These are phyloP conservation scores for Gymnodraco acuticeps DNA, from an alignment of 2,797 vertebrate species.

Conservation along the genomic window DNA sequence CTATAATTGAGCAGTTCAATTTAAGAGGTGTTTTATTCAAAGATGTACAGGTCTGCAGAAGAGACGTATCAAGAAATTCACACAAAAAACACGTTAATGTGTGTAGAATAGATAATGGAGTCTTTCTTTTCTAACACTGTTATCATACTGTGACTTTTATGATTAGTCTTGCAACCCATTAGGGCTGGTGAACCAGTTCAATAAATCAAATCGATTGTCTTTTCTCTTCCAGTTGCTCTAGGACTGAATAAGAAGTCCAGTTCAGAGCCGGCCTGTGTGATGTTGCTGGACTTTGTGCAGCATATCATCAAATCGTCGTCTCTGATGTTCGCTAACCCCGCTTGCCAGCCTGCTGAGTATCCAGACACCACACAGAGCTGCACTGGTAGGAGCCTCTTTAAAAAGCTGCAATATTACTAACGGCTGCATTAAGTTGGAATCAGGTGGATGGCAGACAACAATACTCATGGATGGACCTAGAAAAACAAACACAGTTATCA, in stretches of 20 bases:
- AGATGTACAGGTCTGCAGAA: not conserved
- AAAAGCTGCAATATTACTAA: not conserved
- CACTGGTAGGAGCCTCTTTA: constrained; percentile 81
- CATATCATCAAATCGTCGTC: constrained; percentile 97
- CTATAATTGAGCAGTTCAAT: not conserved
- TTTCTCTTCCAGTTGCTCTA: constrained; percentile 88
- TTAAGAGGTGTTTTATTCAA: not conserved
- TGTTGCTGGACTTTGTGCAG: constrained; percentile 97
- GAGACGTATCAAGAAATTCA: too few relatives aligned
- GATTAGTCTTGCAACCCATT: not conserved
- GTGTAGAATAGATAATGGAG: not conserved
- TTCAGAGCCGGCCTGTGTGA: constrained; percentile 94
- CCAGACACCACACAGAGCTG: constrained; percentile 85
- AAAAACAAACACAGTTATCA: too few relatives aligned
- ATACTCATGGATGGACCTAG: too few relatives aligned
- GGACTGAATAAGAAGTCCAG: constrained; percentile 94
- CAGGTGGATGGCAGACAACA: too few relatives aligned
- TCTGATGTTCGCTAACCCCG: constrained; percentile 93
- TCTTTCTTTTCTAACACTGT: not conserved
- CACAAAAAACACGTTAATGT: not conserved
- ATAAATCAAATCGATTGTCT: not conserved
- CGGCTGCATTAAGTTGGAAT: too few relatives aligned
- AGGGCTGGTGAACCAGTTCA: not conserved
- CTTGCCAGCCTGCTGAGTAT: constrained; percentile 84
- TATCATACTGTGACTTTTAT: constrained; percentile 7